phyloP scores from a whole-genome alignment of 2,888 invertebrate genomes.

The Diloba caeruleocephala region DNA sequence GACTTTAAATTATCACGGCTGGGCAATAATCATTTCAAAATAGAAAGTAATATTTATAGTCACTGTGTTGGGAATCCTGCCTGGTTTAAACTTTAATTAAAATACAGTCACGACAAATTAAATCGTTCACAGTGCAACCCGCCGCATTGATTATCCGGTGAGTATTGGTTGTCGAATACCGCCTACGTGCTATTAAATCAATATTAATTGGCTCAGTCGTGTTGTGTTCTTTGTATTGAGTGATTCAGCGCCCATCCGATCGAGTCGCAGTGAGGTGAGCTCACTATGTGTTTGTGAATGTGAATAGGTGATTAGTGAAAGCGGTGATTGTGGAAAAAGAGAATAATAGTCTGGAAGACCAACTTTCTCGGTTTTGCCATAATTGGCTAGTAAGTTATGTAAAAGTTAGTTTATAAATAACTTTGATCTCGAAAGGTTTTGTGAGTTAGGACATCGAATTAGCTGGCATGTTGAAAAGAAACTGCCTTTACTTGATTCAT shows the following conservation, averaged over 20 bases:
- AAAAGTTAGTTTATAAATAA: too few relatives aligned
- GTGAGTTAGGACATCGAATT: too few relatives aligned
- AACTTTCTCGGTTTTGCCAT: not conserved
- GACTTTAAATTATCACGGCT: too few relatives aligned
- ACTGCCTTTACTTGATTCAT: too few relatives aligned
- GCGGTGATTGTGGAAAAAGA: slow-evolving; percentile 11
- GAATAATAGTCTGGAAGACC: not conserved
- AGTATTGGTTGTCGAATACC: slow-evolving; percentile 41
- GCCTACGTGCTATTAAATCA: slow-evolving; percentile 65
- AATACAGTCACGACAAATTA: not conserved
- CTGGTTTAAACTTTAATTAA: too few relatives aligned
- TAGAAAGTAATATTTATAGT: too few relatives aligned
- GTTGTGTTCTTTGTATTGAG: slow-evolving; percentile 44
- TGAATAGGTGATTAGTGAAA: slow-evolving; percentile 25
- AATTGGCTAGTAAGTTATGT: too few relatives aligned
- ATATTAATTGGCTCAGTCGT: slow-evolving; percentile 64
- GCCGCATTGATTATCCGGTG: slow-evolving; percentile 11
- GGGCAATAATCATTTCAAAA: too few relatives aligned
- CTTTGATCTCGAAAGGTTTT: too few relatives aligned
- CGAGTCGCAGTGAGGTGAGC: slow-evolving; percentile 38
- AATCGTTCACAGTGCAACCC: slow-evolving; percentile 11
- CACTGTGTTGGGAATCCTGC: too few relatives aligned
- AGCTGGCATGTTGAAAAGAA: too few relatives aligned
- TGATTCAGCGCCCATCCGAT: slow-evolving; percentile 40
- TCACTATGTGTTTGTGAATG: slow-evolving; percentile 27